Base-by-base conservation (phyloP, 35 echinoderm and acorn worm species). In the Apostichopus parvimensis region DNA sequence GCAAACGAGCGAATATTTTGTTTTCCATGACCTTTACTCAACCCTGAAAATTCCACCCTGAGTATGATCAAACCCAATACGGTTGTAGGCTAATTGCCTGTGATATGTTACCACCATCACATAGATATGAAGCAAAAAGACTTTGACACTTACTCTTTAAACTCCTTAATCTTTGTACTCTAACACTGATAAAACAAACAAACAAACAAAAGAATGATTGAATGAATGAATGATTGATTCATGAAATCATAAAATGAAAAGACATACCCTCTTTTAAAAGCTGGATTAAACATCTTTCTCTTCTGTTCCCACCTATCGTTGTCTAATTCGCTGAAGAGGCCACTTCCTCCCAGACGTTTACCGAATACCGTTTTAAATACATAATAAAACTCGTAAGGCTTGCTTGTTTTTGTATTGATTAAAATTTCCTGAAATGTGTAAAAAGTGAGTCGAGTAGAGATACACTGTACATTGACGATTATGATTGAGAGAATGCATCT, bases 201-300 rank as follows among this genome's bases (percentile, higher is more conserved):
- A 68, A 4, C 64, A 68, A 18, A 11, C 4, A 18, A 45, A 45
- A 45, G 34, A 45, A 45, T 45, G 2, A 45, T 4, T 45, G 34
- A 14, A 68, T 11, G 18, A 14, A 4, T 68, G 11, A 14, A 4
- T 14, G 18, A 68, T 4, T 11, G 64, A 68, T 4, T 45, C 0
- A 75, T 75, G 71, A 75, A 1, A 75, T 7, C 1, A 75, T 13
- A 22, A 75, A 7, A n/a, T 4, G 17, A 18, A 75, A 7, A 61
- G 7, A 61, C n/a, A 8, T 91, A 91, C 90, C 60, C 60, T 59
- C 77, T 78, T 62, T 91, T 78, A 45, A 91, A 91, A 9, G 90
- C 90, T 57, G 90, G 90, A 60, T 91, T 91, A 54, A 91, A 81
- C 90, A 91, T 58, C 25, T 65, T 60, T 66, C 90, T 55, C 56